Evolutionary conservation across 2,888 invertebrate genomes (phyloP), one percentile per base, ranked within the genome.

Genomic region (Abscondita cerata): DNA sequence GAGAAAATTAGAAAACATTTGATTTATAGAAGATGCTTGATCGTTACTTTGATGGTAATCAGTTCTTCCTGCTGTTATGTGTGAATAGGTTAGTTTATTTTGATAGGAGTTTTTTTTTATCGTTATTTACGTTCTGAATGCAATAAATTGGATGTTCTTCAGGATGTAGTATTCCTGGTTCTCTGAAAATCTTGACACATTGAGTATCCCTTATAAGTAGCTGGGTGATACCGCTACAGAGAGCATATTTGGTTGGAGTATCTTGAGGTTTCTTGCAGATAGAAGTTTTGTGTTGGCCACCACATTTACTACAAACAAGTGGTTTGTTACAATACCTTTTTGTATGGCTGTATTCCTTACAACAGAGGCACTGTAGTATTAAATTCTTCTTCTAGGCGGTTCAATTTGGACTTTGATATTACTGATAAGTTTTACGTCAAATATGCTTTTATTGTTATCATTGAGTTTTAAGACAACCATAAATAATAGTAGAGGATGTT

Each of bases 291-390:
- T 44, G 44, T 15, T 44, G 15, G 16, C 44, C 44, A 44, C 44
- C 18, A 15, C 12, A 44, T 31, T 31, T 31, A 31, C 4, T 9
- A 9, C 31, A 31, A 6, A 9, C 31, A 31, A 9, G 9, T 4
- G 44, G 44, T 11, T 44, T 44, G 15, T 44, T 44, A 16, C 44
- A 9, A 44, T 44, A 44, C 8, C 44, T 44, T 18, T 44, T 40
- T 40, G 40, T 40, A n/a, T 40, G 40, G 40, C 40, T 12, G n/a
- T 40, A 40, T 40, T 40, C 40, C 44, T n/a, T n/a, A n/a, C n/a
- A n/a, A n/a, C n/a, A n/a, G n/a, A n/a, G n/a, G n/a, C n/a, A n/a
- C n/a, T n/a, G n/a, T n/a, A n/a, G n/a, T n/a, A n/a, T n/a, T n/a
- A n/a, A n/a, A n/a, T n/a, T n/a, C n/a, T n/a, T n/a, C n/a, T n/a